A percentile compares a stretch with the other conserved stretches of the same genome.
These are phyloP conservation scores for Gobionotothen gibberifrons DNA, from an alignment of 2,797 vertebrate species.

Conservation along the genomic window DNA sequence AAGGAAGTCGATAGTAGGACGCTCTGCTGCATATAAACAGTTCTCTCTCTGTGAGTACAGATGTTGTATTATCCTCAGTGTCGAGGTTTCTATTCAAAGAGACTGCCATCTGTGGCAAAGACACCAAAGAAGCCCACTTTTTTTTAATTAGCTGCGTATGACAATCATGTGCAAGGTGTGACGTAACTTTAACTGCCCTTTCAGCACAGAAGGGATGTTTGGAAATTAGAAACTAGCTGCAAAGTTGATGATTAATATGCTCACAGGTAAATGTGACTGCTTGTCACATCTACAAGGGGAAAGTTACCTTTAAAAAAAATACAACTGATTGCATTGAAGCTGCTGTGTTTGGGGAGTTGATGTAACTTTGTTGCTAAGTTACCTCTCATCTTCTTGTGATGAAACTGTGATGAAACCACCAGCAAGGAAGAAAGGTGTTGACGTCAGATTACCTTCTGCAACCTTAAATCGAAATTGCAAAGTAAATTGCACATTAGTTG, in stretches of 20 bases:
- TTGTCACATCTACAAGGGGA: background rate
- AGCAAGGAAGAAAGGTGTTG: constrained; percentile 32
- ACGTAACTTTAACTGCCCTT: background rate
- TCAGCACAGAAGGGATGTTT: background rate
- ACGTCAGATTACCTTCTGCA: constrained; percentile 50
- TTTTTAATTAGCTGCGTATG: background rate
- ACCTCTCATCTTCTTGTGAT: constrained; percentile 38
- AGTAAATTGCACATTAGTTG: background rate
- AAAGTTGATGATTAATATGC: background rate
- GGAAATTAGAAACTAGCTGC: too few species aligned
- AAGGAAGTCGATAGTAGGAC: background rate
- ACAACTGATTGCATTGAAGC: background rate
- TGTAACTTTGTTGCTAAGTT: constrained; percentile 61
- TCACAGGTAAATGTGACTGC: too few species aligned
- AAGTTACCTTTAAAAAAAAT: background rate
- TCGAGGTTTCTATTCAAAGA: background rate
- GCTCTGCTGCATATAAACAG: background rate
- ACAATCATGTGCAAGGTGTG: background rate
- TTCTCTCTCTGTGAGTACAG: background rate
- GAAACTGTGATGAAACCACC: constrained; percentile 62
- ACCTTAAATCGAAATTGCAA: constrained; percentile 22
- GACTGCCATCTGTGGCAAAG: background rate
- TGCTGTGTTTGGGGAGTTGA: constrained; percentile 42
- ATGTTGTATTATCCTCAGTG: background rate
- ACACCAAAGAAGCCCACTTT: background rate